Percentiles rank a stretch among this genome's conserved stretches.
phyloP scores from a whole-genome alignment of 2,113 vertebrate genomes.

The Pygoscelis adeliae region DNA sequence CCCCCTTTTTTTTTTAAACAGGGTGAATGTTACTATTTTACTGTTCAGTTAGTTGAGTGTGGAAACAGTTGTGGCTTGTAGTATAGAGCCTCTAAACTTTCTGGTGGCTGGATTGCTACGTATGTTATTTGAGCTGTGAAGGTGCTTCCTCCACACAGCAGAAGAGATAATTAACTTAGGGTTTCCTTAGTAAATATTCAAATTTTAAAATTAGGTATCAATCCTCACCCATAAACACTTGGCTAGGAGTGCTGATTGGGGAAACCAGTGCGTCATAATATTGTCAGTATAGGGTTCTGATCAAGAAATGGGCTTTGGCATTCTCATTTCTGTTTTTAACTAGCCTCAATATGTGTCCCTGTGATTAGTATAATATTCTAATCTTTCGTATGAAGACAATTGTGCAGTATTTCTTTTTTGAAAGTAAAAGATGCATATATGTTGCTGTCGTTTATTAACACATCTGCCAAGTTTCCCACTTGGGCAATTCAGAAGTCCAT shows the following conservation, averaged over 20 bases:
- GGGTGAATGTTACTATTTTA: fast-evolving
- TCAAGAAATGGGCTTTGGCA: background rate
- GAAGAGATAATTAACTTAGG: background rate
- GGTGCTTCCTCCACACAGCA: background rate
- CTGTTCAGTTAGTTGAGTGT: background rate
- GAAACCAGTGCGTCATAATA: background rate
- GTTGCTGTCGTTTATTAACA: background rate
- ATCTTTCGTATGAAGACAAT: fast-evolving
- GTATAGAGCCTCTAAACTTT: background rate
- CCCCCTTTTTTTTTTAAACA: too few species aligned
- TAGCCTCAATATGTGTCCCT: background rate
- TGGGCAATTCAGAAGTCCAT: background rate
- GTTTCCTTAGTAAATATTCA: background rate
- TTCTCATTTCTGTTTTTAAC: background rate
- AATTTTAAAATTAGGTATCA: background rate
- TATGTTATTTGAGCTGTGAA: background rate
- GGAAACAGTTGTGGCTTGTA: background rate
- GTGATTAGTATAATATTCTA: background rate
- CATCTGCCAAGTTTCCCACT: background rate
- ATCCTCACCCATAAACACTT: background rate
- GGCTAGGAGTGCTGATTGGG: background rate
- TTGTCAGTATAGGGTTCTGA: background rate
- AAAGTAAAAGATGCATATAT: background rate
- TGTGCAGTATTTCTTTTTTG: background rate
- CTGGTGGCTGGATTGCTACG: background rate